Conservation (phyloP, 2,113 vertebrate species). For the Otocyon megalotis region DNA sequence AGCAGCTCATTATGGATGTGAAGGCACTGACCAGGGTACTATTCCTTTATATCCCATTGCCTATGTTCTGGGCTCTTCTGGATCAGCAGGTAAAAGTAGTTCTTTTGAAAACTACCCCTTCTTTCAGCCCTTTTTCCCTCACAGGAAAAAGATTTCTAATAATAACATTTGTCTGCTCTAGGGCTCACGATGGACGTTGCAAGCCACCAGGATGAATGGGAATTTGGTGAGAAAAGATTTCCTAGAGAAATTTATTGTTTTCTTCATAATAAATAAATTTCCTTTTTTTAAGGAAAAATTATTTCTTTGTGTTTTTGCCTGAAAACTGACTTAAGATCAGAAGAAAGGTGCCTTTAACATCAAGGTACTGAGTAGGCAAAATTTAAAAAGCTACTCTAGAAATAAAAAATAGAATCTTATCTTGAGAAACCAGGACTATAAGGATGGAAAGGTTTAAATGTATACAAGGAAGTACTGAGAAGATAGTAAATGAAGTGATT, state of each 20-base stretch:
- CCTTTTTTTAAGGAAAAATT: neutral
- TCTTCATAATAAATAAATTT: slow-evolving; percentile 10
- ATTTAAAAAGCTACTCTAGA: slow-evolving; percentile 25
- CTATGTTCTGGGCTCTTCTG: slow-evolving; percentile 99
- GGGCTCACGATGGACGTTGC: slow-evolving; percentile 99
- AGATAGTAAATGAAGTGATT: neutral
- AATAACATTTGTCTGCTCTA: slow-evolving; percentile 80
- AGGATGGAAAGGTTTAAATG: neutral
- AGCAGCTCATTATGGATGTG: slow-evolving; percentile 93
- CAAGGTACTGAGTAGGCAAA: neutral
- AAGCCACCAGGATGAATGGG: slow-evolving; percentile 96
- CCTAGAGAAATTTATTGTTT: slow-evolving; percentile 33
- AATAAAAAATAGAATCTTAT: slow-evolving; percentile 13
- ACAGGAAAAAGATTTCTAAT: slow-evolving; percentile 47
- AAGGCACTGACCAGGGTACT: slow-evolving; percentile 95
- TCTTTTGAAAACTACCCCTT: neutral
- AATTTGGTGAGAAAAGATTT: slow-evolving; percentile 91
- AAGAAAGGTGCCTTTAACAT: neutral
- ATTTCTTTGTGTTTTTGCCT: slow-evolving; percentile 48
- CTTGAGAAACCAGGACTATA: slow-evolving; percentile 44
- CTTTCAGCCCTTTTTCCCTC: neutral
- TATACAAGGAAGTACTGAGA: neutral
- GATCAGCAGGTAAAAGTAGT: slow-evolving; percentile 94
- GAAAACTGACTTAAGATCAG: slow-evolving; percentile 18
- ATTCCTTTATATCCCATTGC: slow-evolving; percentile 95